Percentiles rank a stretch among this genome's conserved stretches.
Evolutionary conservation across 2,888 invertebrate genomes (phyloP).

Genomic region (Trichacis sp.): DNA sequence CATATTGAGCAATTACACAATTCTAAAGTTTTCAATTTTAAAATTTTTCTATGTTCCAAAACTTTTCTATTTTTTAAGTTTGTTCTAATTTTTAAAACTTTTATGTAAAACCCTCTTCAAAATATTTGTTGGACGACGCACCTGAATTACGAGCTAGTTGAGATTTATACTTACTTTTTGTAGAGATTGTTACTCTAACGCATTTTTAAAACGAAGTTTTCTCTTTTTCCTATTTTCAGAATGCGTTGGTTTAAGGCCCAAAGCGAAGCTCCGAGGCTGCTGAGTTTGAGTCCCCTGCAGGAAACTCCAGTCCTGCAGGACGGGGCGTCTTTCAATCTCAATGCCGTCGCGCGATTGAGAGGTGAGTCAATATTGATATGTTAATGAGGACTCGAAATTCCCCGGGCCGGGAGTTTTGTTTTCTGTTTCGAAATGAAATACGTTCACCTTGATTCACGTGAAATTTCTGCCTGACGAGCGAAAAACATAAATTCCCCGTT

Average conservation of each 20-base stretch:
- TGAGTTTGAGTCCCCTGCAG: constrained; percentile 75
- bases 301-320: constrained; percentile 58
- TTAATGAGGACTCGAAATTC: not conserved
- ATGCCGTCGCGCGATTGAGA: constrained; percentile 66
- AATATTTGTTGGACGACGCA: no score
- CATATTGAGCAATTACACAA: no score
- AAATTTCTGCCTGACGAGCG: not conserved
- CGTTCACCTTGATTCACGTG: not conserved
- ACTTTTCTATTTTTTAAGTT: no score
- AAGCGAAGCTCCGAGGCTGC: constrained; percentile 76
- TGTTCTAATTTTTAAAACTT: no score
- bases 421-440: not conserved
- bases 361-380: constrained; percentile 58
- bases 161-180: no score
- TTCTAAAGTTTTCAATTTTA: no score
- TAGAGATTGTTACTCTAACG: no score
- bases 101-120: no score
- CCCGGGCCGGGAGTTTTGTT: not conserved
- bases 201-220: not conserved
- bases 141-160: no score
- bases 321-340: constrained; percentile 59
- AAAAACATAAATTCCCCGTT: not conserved
- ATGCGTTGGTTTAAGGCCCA: constrained; percentile 82
- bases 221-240: constrained; percentile 46
- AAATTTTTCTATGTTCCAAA: no score